Base-by-base conservation (phyloP, 2,888 invertebrate genomes). In the Limnephilus marmoratus region DNA sequence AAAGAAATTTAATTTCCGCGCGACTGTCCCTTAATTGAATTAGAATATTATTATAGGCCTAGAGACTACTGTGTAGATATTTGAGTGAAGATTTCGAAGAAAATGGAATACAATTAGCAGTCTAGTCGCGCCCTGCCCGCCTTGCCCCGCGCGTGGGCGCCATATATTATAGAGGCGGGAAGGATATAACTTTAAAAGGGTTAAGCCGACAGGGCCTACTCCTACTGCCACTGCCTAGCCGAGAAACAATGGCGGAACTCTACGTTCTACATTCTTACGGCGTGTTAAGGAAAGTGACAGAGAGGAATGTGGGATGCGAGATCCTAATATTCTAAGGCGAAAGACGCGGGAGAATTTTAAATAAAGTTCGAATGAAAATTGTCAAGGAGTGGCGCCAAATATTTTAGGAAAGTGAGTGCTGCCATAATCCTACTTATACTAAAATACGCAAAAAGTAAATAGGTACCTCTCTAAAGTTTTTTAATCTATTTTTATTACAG, bases 171-270 rank as follows among this genome's bases (percentile, higher is more conserved):
- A 45, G 45, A 53, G 31, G 53, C 49, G 87, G n/a, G 68, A 49
- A 53, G 87, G 87, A 31, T 53, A 53, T 53, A 53, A 87, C 87
- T 68, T 53, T 87, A 49, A 87, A 87, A 53, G 87, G 87, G 87
- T 87, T 87, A 68, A 87, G n/a, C 87, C 68, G 87, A 87, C 53
- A 53, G 53, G 87, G 24, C 41, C n/a, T n/a, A n/a, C n/a, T n/a
- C n/a, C n/a, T n/a, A n/a, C n/a, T n/a, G n/a, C n/a, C n/a, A n/a
- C n/a, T n/a, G n/a, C n/a, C 31, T 11, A 11, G 24, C 24, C 13
- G 41, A 12, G 85, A 85, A 87, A 49, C 41, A 49, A 53, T 87
- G 31, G 85, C 34, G 37, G 18, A 37, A 85, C 41, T 85, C 49
- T 85, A n/a, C 29, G 7, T 45, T 85, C 85, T 85, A n/a, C 45